These are phyloP conservation scores for Bruchidius siliquastri DNA, from an alignment of 2,888 invertebrate species.

Conservation along the genomic window DNA sequence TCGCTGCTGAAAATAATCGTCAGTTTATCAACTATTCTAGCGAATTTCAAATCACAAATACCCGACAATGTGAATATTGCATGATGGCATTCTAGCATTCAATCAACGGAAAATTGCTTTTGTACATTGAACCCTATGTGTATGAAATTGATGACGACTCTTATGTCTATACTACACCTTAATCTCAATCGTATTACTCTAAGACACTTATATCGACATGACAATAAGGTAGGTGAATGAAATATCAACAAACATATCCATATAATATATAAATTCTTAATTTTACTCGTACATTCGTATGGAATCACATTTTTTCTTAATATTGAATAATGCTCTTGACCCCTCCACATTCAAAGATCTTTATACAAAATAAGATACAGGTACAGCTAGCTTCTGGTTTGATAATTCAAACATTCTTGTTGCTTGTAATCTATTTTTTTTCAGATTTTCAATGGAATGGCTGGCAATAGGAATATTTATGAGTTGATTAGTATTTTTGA, in stretches of 20 bases:
- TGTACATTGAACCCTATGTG: neutral
- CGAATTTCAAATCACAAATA: too few species aligned
- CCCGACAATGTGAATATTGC: neutral
- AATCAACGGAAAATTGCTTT: neutral
- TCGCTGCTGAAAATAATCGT: too few species aligned
- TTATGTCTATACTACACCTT: neutral
- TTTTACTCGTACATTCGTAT: slow-evolving; percentile 9
- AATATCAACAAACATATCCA: neutral
- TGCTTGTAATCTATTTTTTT: neutral
- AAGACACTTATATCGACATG: slow-evolving; percentile 1
- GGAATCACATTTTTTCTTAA: slow-evolving; percentile 31
- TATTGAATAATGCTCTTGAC: slow-evolving; percentile 17
- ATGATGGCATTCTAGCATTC: neutral
- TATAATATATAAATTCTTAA: neutral
- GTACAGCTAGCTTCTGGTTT: slow-evolving; percentile 9
- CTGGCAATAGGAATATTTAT: neutral
- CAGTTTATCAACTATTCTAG: too few species aligned
- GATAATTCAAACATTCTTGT: neutral
- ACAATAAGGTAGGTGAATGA: neutral
- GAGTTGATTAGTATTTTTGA: too few species aligned
- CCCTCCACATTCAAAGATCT: slow-evolving; percentile 9
- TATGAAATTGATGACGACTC: neutral
- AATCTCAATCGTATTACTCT: neutral
- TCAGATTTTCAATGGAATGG: neutral
- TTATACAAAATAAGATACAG: slow-evolving; percentile 12